phyloP scores from a whole-genome alignment of 2,797 vertebrate species.

The Rhynchotus rufescens region DNA sequence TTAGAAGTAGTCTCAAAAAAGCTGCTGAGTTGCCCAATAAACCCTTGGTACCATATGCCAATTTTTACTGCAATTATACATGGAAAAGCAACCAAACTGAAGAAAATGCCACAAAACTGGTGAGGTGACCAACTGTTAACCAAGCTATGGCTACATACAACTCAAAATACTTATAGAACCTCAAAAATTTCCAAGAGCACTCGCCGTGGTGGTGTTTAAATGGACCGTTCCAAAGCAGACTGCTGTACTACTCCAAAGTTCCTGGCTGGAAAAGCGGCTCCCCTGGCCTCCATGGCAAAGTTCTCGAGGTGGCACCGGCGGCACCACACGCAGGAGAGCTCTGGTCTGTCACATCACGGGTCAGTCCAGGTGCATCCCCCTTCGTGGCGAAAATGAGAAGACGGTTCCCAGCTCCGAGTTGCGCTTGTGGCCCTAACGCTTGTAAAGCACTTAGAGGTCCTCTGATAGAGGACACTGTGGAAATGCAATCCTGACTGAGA shows the following conservation, averaged over 20 bases:
- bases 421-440: accelerated
- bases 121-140: background rate
- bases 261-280: background rate
- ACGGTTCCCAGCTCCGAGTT: accelerated
- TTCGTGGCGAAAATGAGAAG: accelerated
- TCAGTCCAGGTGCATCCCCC: accelerated
- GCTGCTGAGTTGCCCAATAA: background rate
- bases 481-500: accelerated
- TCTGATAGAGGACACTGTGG: accelerated
- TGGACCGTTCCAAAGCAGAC: background rate
- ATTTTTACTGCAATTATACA: background rate
- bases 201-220: accelerated
- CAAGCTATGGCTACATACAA: background rate
- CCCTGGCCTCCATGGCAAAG: accelerated
- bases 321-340: accelerated
- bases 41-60: background rate
- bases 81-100: background rate
- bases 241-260: background rate
- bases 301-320: background rate
- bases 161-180: background rate
- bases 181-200: accelerated
- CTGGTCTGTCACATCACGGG: accelerated
- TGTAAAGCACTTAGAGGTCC: background rate
- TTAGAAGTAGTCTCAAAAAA: background rate
- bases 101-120: background rate